These are phyloP conservation scores for Bolinopsis microptera DNA, from an alignment of 37 sponge, comb jelly and placozoan genomes.

Conservation along the genomic window DNA sequence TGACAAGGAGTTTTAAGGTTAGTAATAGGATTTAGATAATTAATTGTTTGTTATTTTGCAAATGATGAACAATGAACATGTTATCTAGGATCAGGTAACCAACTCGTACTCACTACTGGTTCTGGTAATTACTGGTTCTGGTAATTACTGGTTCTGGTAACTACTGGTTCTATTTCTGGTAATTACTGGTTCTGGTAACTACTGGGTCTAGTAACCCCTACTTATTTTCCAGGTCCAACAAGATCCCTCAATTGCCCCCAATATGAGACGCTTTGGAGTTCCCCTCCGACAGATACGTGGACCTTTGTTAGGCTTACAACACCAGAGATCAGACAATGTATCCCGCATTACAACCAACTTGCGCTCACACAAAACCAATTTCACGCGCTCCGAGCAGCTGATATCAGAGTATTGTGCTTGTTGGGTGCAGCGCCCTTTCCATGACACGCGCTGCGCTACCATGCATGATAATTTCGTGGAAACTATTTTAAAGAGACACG, in stretches of 20 bases:
- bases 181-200: no score
- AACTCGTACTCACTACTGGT: no score
- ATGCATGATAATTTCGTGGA: conserved; percentile 1
- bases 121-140: no score
- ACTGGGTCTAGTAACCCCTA: no score
- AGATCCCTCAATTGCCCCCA: not conserved
- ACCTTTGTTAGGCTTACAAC: not conserved
- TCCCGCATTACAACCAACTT: not conserved
- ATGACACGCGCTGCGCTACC: not conserved
- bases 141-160: no score
- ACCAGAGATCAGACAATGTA: no score
- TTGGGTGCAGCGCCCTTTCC: conserved; percentile 63
- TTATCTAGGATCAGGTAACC: no score
- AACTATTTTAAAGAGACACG: not conserved
- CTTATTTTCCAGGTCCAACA: not conserved
- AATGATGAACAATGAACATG: no score
- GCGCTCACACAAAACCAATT: not conserved
- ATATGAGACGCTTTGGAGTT: conserved; percentile 6
- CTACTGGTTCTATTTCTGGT: no score
- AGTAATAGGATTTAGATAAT: not conserved
- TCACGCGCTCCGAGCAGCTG: not conserved
- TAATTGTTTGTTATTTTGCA: no score
- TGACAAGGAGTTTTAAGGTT: not conserved
- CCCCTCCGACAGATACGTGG: not conserved
- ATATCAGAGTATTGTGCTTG: not conserved